These are phyloP conservation scores for Megalops cyprinoides DNA, from an alignment of 2,797 vertebrate genomes.

Conservation along the genomic window DNA sequence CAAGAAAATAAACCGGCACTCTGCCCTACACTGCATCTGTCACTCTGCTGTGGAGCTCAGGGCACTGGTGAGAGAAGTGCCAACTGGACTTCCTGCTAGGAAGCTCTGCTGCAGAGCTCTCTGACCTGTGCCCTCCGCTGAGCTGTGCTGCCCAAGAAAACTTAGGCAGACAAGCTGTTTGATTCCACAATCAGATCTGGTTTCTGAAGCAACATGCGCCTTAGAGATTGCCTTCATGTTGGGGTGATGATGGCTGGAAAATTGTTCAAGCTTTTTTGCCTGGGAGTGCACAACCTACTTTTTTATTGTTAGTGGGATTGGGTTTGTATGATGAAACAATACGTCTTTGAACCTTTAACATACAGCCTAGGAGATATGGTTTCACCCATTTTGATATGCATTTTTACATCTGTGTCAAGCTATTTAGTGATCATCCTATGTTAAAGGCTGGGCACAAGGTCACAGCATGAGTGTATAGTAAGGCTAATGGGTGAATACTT, in stretches of 20 bases:
- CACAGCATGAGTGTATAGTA: no score
- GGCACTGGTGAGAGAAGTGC: neutral
- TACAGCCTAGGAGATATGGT: no score
- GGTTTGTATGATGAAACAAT: neutral
- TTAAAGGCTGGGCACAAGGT: no score
- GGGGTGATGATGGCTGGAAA: no score
- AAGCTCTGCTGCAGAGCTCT: neutral
- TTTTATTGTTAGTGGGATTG: neutral
- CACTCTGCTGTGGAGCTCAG: neutral
- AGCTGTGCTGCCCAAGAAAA: neutral
- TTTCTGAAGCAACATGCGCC: slow-evolving; percentile 5
- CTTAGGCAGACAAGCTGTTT: neutral
- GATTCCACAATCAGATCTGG: neutral
- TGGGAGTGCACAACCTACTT: neutral
- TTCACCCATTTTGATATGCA: no score
- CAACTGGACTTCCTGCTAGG: neutral
- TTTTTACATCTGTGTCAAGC: no score
- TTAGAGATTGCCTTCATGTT: neutral
- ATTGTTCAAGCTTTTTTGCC: neutral
- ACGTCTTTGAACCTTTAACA: no score
- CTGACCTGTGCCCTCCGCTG: no score
- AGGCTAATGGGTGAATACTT: no score
- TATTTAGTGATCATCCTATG: no score
- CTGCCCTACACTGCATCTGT: neutral
- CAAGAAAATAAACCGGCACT: neutral